Evolutionary conservation across 2,888 invertebrate genomes (phyloP).

Genomic region (Pyralis farinalis): DNA sequence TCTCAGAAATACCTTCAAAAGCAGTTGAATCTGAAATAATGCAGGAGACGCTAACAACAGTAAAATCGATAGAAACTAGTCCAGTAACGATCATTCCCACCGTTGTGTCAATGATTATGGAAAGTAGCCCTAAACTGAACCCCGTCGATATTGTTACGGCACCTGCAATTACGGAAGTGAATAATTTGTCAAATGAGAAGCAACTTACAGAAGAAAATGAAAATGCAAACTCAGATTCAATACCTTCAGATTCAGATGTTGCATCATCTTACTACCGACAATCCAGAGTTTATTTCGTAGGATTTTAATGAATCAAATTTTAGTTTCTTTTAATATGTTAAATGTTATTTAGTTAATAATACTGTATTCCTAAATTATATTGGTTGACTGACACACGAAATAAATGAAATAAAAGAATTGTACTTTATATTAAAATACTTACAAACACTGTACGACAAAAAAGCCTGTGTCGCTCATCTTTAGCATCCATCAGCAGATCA

Average conservation of each 20-base stretch:
- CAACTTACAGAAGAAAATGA: conserved; percentile 23
- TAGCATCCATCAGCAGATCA: too few relatives aligned
- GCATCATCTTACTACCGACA: conserved; percentile 67
- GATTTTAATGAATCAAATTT: conserved; percentile 28
- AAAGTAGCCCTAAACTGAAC: conserved; percentile 15
- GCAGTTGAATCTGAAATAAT: conserved; percentile 22
- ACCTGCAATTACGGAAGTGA: conserved; percentile 12
- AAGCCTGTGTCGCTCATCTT: too few relatives aligned
- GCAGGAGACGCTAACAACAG: conserved; percentile 23
- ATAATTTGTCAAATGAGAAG: conserved; percentile 21
- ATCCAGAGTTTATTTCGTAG: conserved; percentile 57
- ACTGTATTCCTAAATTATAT: neutral
- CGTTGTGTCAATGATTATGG: conserved; percentile 30
- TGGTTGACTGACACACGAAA: conserved; percentile 11
- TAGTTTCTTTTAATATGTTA: conserved; percentile 7
- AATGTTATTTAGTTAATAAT: conserved; percentile 14
- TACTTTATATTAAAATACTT: too few relatives aligned
- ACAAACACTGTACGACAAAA: too few relatives aligned
- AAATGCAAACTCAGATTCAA: conserved; percentile 23
- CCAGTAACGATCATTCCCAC: conserved; percentile 33
- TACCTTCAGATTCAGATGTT: conserved; percentile 51
- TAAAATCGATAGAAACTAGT: conserved; percentile 27
- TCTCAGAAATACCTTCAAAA: conserved; percentile 6
- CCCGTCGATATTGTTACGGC: conserved; percentile 17
- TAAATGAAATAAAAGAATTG: conserved; percentile 6